These are phyloP conservation scores for Hippasteria phrygiana DNA, from an alignment of 53 echinoderm and acorn worm species.

Conservation along the genomic window DNA sequence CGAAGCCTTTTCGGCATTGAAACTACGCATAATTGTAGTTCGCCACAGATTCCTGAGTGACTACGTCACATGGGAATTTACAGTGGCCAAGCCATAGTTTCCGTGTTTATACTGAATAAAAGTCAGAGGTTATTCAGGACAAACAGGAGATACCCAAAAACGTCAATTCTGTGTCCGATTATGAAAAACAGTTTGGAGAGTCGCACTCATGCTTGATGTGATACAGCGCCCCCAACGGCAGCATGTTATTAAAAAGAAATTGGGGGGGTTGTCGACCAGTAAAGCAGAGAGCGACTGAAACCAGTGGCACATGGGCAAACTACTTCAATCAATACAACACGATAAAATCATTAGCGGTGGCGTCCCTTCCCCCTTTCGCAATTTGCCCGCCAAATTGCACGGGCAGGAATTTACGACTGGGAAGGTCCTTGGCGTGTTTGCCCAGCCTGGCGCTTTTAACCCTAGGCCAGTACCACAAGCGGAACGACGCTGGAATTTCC, in stretches of 20 bases:
- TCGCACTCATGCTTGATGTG: not conserved
- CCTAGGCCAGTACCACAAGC: not conserved
- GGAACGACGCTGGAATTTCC: not conserved
- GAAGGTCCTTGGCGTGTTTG: conserved; percentile 27
- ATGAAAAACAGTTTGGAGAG: too few relatives aligned
- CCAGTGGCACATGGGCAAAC: not conserved
- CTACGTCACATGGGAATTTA: too few relatives aligned
- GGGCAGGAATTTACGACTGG: conserved; percentile 31
- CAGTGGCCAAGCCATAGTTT: too few relatives aligned
- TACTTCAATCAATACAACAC: conserved; percentile 12
- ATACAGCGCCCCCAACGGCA: conserved; percentile 34
- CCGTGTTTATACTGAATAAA: too few relatives aligned
- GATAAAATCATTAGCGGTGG: conserved; percentile 55
- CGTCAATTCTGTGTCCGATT: too few relatives aligned
- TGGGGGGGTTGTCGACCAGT: too few relatives aligned
- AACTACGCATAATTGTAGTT: too few relatives aligned
- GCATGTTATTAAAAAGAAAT: not conserved
- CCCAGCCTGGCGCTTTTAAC: not conserved
- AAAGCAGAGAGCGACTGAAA: too few relatives aligned
- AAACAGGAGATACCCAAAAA: too few relatives aligned
- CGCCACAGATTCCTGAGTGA: too few relatives aligned
- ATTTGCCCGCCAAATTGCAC: conserved; percentile 33
- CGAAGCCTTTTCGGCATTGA: too few relatives aligned
- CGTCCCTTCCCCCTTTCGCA: conserved; percentile 23
- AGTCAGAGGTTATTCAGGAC: too few relatives aligned